A percentile compares a stretch with the other conserved stretches of the same genome.
These are phyloP conservation scores for Bujurquina vittata DNA, from an alignment of 2,113 vertebrate genomes.

Conservation along the genomic window DNA sequence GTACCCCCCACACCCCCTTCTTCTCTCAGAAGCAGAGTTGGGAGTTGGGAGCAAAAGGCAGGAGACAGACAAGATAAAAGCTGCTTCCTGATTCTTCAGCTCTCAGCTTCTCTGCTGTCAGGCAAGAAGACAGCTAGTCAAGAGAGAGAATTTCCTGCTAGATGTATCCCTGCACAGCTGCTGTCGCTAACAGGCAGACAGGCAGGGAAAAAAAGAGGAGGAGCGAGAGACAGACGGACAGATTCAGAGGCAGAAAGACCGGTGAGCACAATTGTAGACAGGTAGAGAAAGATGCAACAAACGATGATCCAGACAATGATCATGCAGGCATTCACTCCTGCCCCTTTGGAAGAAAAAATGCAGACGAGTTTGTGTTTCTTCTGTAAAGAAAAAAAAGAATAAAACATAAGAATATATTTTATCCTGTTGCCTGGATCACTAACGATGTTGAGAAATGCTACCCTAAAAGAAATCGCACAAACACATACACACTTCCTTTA, in stretches of 20 bases:
- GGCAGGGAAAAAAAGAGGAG: slow-evolving; percentile 36
- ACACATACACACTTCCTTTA: slow-evolving; percentile 31
- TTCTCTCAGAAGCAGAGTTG: slow-evolving; percentile 68
- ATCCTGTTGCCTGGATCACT: neutral
- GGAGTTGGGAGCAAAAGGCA: slow-evolving; percentile 78
- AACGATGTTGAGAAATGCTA: neutral
- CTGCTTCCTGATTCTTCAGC: slow-evolving; percentile 75
- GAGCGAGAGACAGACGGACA: slow-evolving; percentile 42
- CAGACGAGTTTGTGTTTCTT: slow-evolving; percentile 3
- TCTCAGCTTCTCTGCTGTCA: slow-evolving; percentile 76
- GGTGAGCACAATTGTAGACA: slow-evolving; percentile 16
- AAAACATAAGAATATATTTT: neutral
- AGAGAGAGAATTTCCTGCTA: slow-evolving; percentile 71
- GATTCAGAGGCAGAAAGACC: slow-evolving; percentile 35
- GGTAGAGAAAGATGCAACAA: slow-evolving; percentile 11
- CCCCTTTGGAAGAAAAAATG: neutral
- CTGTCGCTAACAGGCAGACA: slow-evolving; percentile 70
- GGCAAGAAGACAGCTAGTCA: slow-evolving; percentile 73
- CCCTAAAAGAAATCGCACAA: neutral
- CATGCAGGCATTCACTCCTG: neutral
- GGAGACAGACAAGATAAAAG: slow-evolving; percentile 81
- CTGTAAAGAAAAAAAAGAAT: neutral
- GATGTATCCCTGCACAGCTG: slow-evolving; percentile 70
- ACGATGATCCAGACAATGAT: slow-evolving; percentile 18
- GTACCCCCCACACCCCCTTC: slow-evolving; percentile 7